Evolutionary conservation across 1,140 invertebrate species (phyloP), one percentile per base, ranked within the genome.

Genomic region (Linepithema humile): DNA sequence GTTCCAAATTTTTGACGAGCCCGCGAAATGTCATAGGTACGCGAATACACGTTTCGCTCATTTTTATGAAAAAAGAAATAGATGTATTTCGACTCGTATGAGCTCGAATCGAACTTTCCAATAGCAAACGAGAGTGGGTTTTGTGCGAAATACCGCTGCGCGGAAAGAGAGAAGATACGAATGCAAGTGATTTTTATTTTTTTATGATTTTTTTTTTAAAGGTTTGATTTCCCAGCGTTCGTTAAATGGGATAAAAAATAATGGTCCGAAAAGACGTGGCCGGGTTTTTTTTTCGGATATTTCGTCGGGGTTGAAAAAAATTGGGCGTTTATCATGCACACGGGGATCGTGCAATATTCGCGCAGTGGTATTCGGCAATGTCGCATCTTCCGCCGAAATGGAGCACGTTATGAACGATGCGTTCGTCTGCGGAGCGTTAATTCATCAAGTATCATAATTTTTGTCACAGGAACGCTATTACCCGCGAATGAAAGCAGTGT

Each of bases 191-290:
- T 57, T 80, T 64, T 50, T 64, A 62, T 62, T 62, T 45, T 5
- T 12, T 45, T 45, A n/a, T n/a, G n/a, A n/a, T 57, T 3, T 40
- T 75, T 69, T 70, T 70, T 80, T 55, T 7, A 32, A 70, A 6
- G 23, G 64, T 43, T 80, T 57, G 38, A 80, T 80, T 80, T 80
- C 43, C 35, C 75, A 55, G n/a, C n/a, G 75, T 69, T 80, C 48
- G 64, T 80, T 57, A 80, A 80, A 80, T 55, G 50, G 48, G 26
- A 69, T 70, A 43, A 69, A 80, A 80, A 70, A 80, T 80, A 69
- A 70, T 20, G 26, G 26, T 55, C 35, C 32, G 43, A 80, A 75
- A 80, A 70, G 50, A 80, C 26, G 23, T 23, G 45, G 17, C 17
- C 29, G 53, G 3, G 3, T 9, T n/a, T 70, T 69, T 80, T 78